Conservation (phyloP, 1,140 invertebrate species). For the Goniozus legneri region DNA sequence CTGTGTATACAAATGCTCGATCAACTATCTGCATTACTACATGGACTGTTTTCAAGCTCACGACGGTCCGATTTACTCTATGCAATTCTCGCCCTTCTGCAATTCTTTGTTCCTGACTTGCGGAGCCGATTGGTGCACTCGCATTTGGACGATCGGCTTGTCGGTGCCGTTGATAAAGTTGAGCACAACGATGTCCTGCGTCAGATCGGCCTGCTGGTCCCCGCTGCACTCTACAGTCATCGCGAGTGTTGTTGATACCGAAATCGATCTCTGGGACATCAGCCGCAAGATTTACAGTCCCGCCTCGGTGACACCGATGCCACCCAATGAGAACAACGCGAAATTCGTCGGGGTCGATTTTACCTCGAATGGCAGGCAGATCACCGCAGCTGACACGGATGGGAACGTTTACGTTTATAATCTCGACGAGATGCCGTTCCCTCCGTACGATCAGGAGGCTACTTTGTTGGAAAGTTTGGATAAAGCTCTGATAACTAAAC, state of each 20-base stretch:
- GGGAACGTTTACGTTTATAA: slow-evolving; percentile 64
- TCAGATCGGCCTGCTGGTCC: slow-evolving; percentile 72
- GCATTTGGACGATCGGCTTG: slow-evolving; percentile 72
- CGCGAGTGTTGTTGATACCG: slow-evolving; percentile 68
- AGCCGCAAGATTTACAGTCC: slow-evolving; percentile 64
- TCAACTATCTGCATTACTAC: slow-evolving; percentile 62
- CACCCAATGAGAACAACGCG: slow-evolving; percentile 27
- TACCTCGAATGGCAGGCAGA: slow-evolving; percentile 61
- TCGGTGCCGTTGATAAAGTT: slow-evolving; percentile 64
- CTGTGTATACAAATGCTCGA: slow-evolving; percentile 73
- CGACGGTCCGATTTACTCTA: slow-evolving; percentile 71
- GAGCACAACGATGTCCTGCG: slow-evolving; percentile 54
- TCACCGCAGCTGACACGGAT: slow-evolving; percentile 63
- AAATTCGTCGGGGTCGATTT: slow-evolving; percentile 58
- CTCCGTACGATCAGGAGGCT: slow-evolving; percentile 62
- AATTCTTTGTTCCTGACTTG: slow-evolving; percentile 73
- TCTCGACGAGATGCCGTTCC: slow-evolving; percentile 66
- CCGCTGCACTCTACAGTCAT: slow-evolving; percentile 80
- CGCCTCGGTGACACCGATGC: slow-evolving; percentile 57
- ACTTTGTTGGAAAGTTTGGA: slow-evolving; percentile 60
- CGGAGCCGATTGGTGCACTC: slow-evolving; percentile 77
- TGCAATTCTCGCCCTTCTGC: slow-evolving; percentile 78
- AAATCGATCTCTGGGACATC: slow-evolving; percentile 72
- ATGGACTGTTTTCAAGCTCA: slow-evolving; percentile 74
- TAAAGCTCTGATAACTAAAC: slow-evolving; percentile 61